Conservation (phyloP, 2,888 invertebrate genomes). For the Drosophila leonis region DNA sequence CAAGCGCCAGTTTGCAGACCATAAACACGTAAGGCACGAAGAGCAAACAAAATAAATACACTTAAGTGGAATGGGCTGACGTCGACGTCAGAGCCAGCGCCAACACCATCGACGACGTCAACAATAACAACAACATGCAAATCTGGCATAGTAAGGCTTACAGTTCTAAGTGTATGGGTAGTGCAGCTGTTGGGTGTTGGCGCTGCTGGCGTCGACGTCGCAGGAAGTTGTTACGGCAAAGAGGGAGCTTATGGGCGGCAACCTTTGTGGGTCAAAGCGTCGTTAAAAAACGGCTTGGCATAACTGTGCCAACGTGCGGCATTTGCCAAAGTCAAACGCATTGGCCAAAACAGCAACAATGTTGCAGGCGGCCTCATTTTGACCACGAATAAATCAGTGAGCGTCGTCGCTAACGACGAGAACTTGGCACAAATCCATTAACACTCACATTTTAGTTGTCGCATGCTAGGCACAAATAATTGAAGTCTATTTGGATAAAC, state of each 20-base stretch:
- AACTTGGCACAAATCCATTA: conserved; percentile 82
- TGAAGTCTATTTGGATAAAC: conserved; percentile 67
- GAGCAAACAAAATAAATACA: conserved; percentile 60
- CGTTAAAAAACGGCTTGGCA: conserved; percentile 32
- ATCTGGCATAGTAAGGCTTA: conserved; percentile 20
- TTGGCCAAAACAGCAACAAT: conserved; percentile 38
- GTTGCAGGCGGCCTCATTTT: conserved; percentile 50
- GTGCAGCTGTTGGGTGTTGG: conserved; percentile 35
- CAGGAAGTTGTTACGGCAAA: conserved; percentile 72
- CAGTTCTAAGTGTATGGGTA: conserved; percentile 24
- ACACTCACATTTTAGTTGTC: conserved; percentile 63
- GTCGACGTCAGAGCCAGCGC: conserved; percentile 1
- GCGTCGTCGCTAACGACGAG: conserved; percentile 43
- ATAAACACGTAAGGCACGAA: conserved; percentile 78
- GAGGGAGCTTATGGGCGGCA: conserved; percentile 45
- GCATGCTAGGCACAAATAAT: conserved; percentile 67
- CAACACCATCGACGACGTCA: conserved; percentile 1
- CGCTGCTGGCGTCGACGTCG: conserved; percentile 22
- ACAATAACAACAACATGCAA: conserved; percentile 29
- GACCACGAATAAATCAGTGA: conserved; percentile 70
- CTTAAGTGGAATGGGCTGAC: background rate
- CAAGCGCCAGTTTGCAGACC: conserved; percentile 65
- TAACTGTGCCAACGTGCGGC: conserved; percentile 64
- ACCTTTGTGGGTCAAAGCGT: conserved; percentile 77
- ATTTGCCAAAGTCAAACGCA: conserved; percentile 68